Base-by-base conservation (phyloP, 2,113 vertebrate species). In the Octodon degus region DNA sequence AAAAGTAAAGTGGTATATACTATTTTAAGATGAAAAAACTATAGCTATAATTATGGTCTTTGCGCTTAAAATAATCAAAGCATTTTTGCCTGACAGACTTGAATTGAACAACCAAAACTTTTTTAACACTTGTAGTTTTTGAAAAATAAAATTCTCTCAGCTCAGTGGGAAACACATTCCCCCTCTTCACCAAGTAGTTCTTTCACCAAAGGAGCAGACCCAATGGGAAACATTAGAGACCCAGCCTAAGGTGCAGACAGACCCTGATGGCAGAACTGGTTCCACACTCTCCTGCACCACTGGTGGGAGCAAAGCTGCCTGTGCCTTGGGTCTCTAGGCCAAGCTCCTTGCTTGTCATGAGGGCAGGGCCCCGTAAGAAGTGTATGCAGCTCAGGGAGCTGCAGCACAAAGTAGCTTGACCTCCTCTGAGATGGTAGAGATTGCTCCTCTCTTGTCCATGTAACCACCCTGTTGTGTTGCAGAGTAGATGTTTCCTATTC, bases 71-170 rank as follows among this genome's bases (percentile, higher is more conserved):
- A 95, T 60, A 93, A 13, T 53, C 14, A 89, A 79, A 86, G 14
- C 8, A 96, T 89, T 95, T 94, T 81, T 93, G 47, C 13, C 37
- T 86, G 74, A 91, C 72, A 86, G 43, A 96, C 93, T 32, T 76
- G 30, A 86, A 83, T 1, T 86, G n/a, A 94, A 96, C 22, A 93
- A 95, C 86, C 89, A 86, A 80, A 91, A 91, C 17, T 60, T 95
- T 86, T 86, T 86, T 65, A 87, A 89, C n/a, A 14, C 67, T 84
- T 95, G 27, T 43, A 62, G 37, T 47, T 82, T 92, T 89, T 72
- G n/a, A 82, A 43, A 82, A 91, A 8, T n/a, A n/a, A 22, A 83
- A 72, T 72, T 34, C 27, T 40, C 55, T 84, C 7, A 62, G 47
- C 16, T 62, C 17, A 63, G 24, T 88, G 27, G 27, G 32, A 84